These are phyloP conservation scores for Labeo rohita DNA, from an alignment of 2,113 vertebrate genomes.

Conservation along the genomic window DNA sequence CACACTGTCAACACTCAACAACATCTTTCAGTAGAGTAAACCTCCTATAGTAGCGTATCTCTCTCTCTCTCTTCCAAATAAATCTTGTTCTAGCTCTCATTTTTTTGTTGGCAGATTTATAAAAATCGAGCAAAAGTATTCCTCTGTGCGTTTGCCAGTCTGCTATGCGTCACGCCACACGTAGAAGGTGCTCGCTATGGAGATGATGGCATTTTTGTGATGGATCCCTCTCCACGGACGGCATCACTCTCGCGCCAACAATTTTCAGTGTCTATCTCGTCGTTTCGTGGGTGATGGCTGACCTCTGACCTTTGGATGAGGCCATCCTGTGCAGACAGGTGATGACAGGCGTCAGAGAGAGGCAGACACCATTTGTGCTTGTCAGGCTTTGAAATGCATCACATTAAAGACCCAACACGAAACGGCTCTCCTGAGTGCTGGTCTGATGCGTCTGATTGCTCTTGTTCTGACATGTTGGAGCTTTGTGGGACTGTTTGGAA, in stretches of 20 bases:
- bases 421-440: background rate
- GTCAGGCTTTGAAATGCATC: constrained; percentile 45
- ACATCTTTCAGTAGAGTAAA: constrained; percentile 43
- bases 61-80: constrained; percentile 21
- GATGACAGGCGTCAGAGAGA: constrained; percentile 46
- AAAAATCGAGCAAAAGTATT: background rate
- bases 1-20: constrained; percentile 46
- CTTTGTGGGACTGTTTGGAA: constrained; percentile 30
- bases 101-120: constrained; percentile 30
- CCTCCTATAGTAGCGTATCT: background rate
- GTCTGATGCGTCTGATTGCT: constrained; percentile 32
- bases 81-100: constrained; percentile 6
- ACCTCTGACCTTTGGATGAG: constrained; percentile 44
- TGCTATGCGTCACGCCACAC: background rate
- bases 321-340: constrained; percentile 41
- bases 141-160: constrained; percentile 12
- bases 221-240: background rate
- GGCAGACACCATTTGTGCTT: constrained; percentile 41
- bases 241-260: background rate
- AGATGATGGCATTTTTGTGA: constrained; percentile 33
- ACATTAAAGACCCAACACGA: constrained; percentile 22
- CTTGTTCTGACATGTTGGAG: constrained; percentile 44
- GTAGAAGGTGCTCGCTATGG: background rate
- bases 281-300: constrained; percentile 25
- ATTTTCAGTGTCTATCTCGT: background rate